phyloP scores from a whole-genome alignment of 2,113 vertebrate genomes.

The Girardinichthys multiradiatus region DNA sequence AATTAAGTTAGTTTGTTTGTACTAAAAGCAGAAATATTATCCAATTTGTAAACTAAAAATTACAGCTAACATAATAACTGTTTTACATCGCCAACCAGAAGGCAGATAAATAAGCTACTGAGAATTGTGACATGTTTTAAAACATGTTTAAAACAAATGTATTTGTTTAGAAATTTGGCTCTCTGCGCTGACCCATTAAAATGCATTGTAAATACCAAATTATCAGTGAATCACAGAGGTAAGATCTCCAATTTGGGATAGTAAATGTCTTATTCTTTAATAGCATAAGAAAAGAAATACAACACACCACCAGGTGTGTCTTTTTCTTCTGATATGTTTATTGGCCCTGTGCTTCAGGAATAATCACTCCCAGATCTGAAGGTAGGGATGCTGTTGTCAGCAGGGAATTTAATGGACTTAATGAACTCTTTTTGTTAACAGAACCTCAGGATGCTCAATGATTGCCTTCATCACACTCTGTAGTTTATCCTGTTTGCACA shows the following conservation, averaged over 20 bases:
- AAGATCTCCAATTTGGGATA: conserved; percentile 61
- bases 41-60: conserved; percentile 22
- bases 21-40: not conserved
- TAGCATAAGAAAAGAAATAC: conserved; percentile 29
- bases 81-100: conserved; percentile 28
- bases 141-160: not conserved
- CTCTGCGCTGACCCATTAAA: conserved; percentile 53
- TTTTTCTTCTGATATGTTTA: conserved; percentile 53
- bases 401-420: conserved; percentile 61
- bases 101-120: not conserved
- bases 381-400: conserved; percentile 49
- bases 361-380: conserved; percentile 58
- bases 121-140: conserved; percentile 24
- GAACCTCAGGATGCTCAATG: conserved; percentile 56
- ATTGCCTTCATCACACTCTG: conserved; percentile 47
- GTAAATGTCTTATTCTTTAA: conserved; percentile 39
- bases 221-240: conserved; percentile 60
- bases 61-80: not conserved
- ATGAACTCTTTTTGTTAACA: conserved; percentile 69
- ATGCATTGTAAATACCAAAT: conserved; percentile 53
- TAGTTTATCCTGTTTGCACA: conserved; percentile 57
- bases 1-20: not conserved
- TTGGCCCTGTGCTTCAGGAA: conserved; percentile 57
- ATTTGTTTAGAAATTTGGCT: not conserved
- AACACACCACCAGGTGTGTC: conserved; percentile 13